Conservation (phyloP, 2,888 invertebrate species). For the Stenichneumon culpator region DNA sequence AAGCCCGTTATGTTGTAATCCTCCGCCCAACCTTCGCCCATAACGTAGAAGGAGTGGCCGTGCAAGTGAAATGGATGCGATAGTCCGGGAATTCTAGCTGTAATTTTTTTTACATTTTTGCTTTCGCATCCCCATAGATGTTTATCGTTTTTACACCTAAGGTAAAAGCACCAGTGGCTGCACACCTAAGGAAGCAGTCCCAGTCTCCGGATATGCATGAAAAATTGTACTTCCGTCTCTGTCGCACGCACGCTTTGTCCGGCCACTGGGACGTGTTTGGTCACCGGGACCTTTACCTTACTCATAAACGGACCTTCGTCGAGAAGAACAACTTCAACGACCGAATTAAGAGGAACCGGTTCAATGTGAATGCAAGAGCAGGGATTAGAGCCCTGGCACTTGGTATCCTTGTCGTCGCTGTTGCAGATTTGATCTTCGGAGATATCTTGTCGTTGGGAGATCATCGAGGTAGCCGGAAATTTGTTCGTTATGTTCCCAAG, state of each 20-base stretch:
- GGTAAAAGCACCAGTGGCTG: too few species aligned
- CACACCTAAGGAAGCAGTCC: too few species aligned
- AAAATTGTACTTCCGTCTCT: too few species aligned
- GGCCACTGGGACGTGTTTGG: too few species aligned
- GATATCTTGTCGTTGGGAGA: conserved; percentile 93
- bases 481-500: conserved; percentile 88
- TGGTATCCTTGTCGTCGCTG: conserved; percentile 88
- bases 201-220: too few species aligned
- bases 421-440: conserved; percentile 92
- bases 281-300: background rate
- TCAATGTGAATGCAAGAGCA: conserved; percentile 86
- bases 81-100: conserved; percentile 90
- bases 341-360: conserved; percentile 91
- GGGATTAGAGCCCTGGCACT: conserved; percentile 66
- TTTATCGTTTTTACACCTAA: background rate
- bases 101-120: background rate
- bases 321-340: conserved; percentile 94
- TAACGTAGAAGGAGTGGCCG: conserved; percentile 92
- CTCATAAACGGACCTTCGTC: conserved; percentile 90
- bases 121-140: background rate
- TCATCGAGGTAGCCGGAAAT: conserved; percentile 91
- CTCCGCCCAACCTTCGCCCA: conserved; percentile 89
- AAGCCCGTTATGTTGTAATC: conserved; percentile 39
- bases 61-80: conserved; percentile 96
- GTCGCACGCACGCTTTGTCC: too few species aligned